phyloP scores from a whole-genome alignment of 2,113 vertebrate genomes.

The Ictalurus furcatus region DNA sequence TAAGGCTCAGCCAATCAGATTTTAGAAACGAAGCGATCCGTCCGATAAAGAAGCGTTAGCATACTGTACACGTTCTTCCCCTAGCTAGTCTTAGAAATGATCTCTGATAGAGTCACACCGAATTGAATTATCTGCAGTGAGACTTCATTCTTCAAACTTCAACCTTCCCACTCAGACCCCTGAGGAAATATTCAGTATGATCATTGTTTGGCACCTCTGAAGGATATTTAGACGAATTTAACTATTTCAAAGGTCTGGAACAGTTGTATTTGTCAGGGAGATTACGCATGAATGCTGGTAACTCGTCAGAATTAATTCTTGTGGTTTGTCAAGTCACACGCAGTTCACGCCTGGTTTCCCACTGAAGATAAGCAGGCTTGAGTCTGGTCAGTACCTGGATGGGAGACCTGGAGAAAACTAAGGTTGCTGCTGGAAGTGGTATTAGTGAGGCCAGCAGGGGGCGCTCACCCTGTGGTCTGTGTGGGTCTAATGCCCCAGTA shows the following conservation, averaged over 20 bases:
- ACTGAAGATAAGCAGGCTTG: too few species aligned
- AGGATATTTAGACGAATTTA: not conserved
- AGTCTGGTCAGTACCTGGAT: too few species aligned
- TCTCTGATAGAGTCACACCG: not conserved
- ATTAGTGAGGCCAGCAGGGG: too few species aligned
- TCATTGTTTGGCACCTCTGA: not conserved
- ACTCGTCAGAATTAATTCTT: not conserved
- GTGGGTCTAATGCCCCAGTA: too few species aligned
- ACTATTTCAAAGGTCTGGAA: not conserved
- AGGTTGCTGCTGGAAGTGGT: too few species aligned
- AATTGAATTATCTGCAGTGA: not conserved
- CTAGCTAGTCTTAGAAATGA: not conserved
- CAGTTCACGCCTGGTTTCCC: too few species aligned
- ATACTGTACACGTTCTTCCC: not conserved
- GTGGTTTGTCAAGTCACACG: not conserved
- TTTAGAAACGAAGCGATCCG: not conserved
- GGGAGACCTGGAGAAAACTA: too few species aligned
- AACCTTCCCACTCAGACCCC: not conserved
- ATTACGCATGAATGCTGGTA: not conserved
- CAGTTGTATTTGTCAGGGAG: not conserved
- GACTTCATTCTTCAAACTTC: not conserved
- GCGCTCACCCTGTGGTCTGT: too few species aligned
- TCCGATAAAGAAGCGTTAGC: not conserved
- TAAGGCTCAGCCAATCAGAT: not conserved
- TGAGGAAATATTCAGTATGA: not conserved